Base-by-base conservation (phyloP, 2,888 invertebrate genomes). In the Hydrotaea cyrtoneurina region DNA sequence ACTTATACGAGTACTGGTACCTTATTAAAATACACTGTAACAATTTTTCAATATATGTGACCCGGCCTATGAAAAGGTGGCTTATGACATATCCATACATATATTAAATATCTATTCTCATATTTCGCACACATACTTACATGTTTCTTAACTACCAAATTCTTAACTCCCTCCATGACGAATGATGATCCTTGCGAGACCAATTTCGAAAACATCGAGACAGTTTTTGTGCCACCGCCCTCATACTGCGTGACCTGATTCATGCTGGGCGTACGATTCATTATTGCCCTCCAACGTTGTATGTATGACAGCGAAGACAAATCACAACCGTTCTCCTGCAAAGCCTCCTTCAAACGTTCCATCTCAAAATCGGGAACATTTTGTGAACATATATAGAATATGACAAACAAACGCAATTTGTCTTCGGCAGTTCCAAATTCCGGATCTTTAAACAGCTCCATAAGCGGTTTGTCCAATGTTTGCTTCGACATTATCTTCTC, bases 131-230 rank as follows among this genome's bases (percentile, higher is more conserved):
- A 31, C 7, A 31, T 17, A 94, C 96, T 95, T 92, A 97, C 97
- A 93, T 99, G 99, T 93, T 97, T 96, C 93, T 99, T 99, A 10
- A 99, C 97, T 19, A 99, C 99, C 89, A 99, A 95, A 94, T 99
- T 99, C 93, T 99, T 98, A 0, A 99, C 99, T 50, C 99, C 99
- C 93, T 99, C 99, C 99, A 99, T 99, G 0, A 99, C 98, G 92
- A 99, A 99, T 46, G 98, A 97, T 0, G 99, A 99, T 23, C 99
- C 98, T 91, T 99, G 98, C 10, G 97, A 97, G 89, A 99, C 97
- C 78, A 99, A 94, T 93, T 99, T 99, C 10, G 98, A 98, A 93
- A 99, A 99, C 99, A 99, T 99, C 85, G 96, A 97, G 0, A 98
- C 97, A 0, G 99, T 99, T 93, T 98, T 98, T 0, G 98, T 98